Percentiles rank a stretch among this genome's conserved stretches.
phyloP scores from a whole-genome alignment of 1,140 invertebrate genomes.

The Matsumurasca onukii region DNA sequence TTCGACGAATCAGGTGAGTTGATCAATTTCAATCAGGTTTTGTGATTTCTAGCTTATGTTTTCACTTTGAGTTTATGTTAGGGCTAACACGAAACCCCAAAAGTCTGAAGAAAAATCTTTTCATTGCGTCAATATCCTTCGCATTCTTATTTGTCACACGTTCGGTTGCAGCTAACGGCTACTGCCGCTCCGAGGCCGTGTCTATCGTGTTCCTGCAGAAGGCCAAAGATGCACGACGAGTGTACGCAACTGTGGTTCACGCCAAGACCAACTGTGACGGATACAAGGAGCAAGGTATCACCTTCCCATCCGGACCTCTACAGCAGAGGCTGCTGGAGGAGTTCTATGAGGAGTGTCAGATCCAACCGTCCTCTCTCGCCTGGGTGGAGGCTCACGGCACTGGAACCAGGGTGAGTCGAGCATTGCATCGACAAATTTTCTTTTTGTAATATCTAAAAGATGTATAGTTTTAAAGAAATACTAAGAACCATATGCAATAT shows the following conservation, averaged over 20 bases:
- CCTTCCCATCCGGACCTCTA: constrained; percentile 82
- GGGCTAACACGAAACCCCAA: too few species aligned
- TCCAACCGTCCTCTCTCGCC: constrained; percentile 68
- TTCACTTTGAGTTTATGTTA: too few species aligned
- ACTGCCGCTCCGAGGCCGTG: constrained; percentile 75
- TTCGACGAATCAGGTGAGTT: constrained; percentile 78
- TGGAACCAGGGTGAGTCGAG: constrained; percentile 47
- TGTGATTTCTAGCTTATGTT: too few species aligned
- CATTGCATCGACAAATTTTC: too few species aligned
- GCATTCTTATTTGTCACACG: too few species aligned
- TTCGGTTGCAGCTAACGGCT: constrained; percentile 67
- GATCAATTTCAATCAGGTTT: constrained; percentile 10
- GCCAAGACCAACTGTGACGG: constrained; percentile 83
- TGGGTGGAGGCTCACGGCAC: constrained; percentile 95
- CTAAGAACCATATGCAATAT: too few species aligned
- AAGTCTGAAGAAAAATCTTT: too few species aligned
- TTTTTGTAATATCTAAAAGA: too few species aligned
- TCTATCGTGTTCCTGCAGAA: constrained; percentile 80
- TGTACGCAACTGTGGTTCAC: constrained; percentile 71
- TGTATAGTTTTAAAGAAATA: too few species aligned
- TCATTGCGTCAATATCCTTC: too few species aligned
- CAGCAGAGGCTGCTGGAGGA: constrained; percentile 78
- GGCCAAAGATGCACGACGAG: constrained; percentile 69
- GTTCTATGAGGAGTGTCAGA: constrained; percentile 82
- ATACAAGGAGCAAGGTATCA: constrained; percentile 86